phyloP scores from a whole-genome alignment of 1,140 invertebrate genomes.

The Phocides pigmalion region DNA sequence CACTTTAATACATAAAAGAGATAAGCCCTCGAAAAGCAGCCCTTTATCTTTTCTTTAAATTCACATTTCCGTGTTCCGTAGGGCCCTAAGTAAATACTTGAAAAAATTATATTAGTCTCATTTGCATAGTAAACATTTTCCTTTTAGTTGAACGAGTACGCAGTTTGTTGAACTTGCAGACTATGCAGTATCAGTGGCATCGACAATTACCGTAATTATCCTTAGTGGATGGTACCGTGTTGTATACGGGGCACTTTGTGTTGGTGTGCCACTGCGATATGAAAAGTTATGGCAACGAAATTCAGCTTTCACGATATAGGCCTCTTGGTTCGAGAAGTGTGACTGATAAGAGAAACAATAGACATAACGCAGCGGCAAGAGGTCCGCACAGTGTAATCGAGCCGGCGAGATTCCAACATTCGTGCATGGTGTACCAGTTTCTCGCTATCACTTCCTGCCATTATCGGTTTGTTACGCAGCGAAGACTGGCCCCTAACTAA shows the following conservation, averaged over 20 bases:
- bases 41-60: slow-evolving; percentile 19
- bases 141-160: background rate
- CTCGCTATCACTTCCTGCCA: slow-evolving; percentile 70
- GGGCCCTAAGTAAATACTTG: slow-evolving; percentile 16
- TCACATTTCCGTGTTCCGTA: slow-evolving; percentile 12
- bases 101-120: slow-evolving; percentile 23
- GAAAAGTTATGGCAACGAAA: slow-evolving; percentile 32
- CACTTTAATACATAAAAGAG: slow-evolving; percentile 42
- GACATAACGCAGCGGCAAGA: slow-evolving; percentile 32
- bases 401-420: slow-evolving; percentile 48
- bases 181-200: slow-evolving; percentile 13
- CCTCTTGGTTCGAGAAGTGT: slow-evolving; percentile 30
- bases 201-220: slow-evolving; percentile 31
- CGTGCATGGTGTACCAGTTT: slow-evolving; percentile 62
- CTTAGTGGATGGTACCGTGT: slow-evolving; percentile 19
- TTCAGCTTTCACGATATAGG: slow-evolving; percentile 25
- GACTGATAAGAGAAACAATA: slow-evolving; percentile 45
- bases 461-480: slow-evolving; percentile 65
- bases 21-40: slow-evolving; percentile 25
- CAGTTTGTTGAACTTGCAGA: slow-evolving; percentile 4
- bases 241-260: slow-evolving; percentile 19
- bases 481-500: slow-evolving; percentile 65
- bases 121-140: background rate
- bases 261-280: slow-evolving; percentile 26
- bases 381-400: slow-evolving; percentile 43